phyloP scores from a whole-genome alignment of 2,113 vertebrate genomes.

The Anhinga rufa region DNA sequence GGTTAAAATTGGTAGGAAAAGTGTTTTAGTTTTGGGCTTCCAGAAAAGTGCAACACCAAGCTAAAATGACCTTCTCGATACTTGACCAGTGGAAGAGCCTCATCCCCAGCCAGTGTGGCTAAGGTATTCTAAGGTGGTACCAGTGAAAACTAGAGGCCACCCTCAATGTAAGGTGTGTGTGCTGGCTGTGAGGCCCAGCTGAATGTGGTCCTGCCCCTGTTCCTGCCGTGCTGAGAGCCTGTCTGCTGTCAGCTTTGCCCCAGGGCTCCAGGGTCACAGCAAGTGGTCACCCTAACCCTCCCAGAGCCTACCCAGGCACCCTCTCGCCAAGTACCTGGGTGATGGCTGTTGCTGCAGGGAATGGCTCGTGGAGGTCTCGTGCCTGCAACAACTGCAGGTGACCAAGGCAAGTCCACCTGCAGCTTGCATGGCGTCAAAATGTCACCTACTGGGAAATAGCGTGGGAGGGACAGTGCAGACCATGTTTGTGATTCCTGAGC shows the following conservation, averaged over 20 bases:
- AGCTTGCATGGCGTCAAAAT: not conserved
- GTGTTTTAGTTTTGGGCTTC: not conserved
- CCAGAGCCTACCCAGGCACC: not conserved
- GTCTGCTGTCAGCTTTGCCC: not conserved
- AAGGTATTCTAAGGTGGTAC: not conserved
- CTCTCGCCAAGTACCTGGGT: not conserved
- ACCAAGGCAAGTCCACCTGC: fast-evolving
- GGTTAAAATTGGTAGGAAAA: not conserved
- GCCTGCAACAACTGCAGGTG: not conserved
- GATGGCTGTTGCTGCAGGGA: not conserved
- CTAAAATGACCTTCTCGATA: not conserved
- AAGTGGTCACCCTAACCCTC: not conserved
- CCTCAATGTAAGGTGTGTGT: not conserved
- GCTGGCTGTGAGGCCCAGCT: not conserved
- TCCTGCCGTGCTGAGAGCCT: not conserved
- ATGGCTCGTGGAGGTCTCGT: fast-evolving
- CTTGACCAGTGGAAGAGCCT: not conserved
- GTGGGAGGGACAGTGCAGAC: not conserved
- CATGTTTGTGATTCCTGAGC: not conserved
- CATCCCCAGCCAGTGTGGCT: not conserved
- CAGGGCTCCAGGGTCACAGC: not conserved
- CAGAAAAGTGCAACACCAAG: no score
- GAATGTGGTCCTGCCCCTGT: not conserved
- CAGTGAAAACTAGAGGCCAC: not conserved
- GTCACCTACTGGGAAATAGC: not conserved